Conservation (phyloP, 2,888 invertebrate species). For the Euproctis similis region DNA sequence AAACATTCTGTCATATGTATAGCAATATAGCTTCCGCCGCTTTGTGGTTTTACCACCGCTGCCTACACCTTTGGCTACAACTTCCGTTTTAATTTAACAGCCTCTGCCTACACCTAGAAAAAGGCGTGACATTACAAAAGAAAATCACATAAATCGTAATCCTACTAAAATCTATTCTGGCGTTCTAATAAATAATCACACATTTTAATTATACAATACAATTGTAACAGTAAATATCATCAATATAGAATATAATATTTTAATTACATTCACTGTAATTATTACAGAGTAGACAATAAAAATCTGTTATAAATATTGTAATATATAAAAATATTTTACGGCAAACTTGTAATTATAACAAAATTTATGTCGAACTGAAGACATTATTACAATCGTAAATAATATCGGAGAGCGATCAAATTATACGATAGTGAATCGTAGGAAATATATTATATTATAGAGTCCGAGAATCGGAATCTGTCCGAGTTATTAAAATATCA, state of each 20-base stretch:
- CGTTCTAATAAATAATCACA: too few species aligned
- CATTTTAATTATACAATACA: too few species aligned
- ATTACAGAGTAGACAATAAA: conserved; percentile 5
- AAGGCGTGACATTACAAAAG: too few species aligned
- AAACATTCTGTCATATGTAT: too few species aligned
- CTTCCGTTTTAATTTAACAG: too few species aligned
- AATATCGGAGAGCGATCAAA: conserved; percentile 34
- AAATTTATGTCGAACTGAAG: conserved; percentile 48
- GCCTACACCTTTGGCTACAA: too few species aligned
- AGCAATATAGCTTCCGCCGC: too few species aligned
- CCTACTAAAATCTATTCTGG: too few species aligned
- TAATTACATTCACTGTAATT: conserved; percentile 5
- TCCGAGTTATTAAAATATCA: conserved; percentile 12
- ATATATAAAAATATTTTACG: conserved; percentile 25
- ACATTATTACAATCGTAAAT: conserved; percentile 48
- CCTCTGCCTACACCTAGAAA: too few species aligned
- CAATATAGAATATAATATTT: conserved; percentile 5
- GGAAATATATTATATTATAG: conserved; percentile 4
- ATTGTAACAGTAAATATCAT: too few species aligned
- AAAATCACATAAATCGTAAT: too few species aligned
- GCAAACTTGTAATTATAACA: conserved; percentile 41
- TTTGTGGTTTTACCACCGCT: too few species aligned
- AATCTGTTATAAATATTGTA: conserved; percentile 16
- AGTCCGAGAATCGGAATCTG: conserved; percentile 4
- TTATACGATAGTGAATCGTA: conserved; percentile 29